Conservation (phyloP, 1,140 invertebrate genomes). For the Rhagoletis zephyria region DNA sequence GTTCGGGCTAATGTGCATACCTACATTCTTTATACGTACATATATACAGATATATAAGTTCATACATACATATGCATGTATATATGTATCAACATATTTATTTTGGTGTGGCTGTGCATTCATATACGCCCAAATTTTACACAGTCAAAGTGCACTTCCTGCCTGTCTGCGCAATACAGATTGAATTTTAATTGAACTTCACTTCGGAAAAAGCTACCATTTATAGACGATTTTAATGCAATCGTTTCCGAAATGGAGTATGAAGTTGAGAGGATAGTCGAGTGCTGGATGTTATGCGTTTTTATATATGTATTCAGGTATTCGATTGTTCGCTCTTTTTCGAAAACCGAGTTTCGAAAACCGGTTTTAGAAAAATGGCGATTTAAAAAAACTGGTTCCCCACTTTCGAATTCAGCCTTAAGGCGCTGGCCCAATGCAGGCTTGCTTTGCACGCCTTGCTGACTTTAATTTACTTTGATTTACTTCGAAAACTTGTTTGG, state of each 20-base stretch:
- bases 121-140: background rate
- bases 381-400: too few relatives aligned
- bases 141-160: slow-evolving; percentile 46
- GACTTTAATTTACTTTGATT: too few relatives aligned
- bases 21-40: background rate
- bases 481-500: too few relatives aligned
- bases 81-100: too few relatives aligned
- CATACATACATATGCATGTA: background rate
- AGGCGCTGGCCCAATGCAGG: too few relatives aligned
- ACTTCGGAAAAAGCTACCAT: too few relatives aligned
- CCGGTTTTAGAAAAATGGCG: too few relatives aligned
- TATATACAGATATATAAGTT: background rate
- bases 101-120: background rate
- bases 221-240: slow-evolving; percentile 19
- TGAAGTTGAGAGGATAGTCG: background rate
- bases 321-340: background rate
- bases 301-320: background rate
- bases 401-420: too few relatives aligned
- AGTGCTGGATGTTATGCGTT: background rate
- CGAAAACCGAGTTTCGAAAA: too few relatives aligned
- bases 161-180: slow-evolving; percentile 53
- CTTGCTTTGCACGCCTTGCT: too few relatives aligned
- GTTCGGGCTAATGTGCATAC: background rate
- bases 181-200: slow-evolving; percentile 56
- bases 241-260: background rate